phyloP scores from a whole-genome alignment of 2,888 invertebrate genomes.

The Lasioglossum figueresi region DNA sequence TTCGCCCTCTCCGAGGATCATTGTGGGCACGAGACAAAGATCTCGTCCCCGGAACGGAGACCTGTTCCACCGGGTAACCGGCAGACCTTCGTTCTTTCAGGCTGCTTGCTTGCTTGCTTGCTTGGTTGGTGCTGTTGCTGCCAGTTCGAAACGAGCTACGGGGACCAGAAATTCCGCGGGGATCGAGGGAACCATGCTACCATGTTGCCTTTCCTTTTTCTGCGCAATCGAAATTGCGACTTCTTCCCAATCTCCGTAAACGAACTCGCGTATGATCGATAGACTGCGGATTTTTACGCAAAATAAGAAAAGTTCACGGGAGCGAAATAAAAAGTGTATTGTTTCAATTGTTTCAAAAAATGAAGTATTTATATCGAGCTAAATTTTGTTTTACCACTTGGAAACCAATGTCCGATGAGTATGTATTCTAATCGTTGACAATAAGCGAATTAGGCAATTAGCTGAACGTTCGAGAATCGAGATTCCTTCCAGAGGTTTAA shows the following conservation, averaged over 20 bases:
- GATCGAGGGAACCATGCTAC: background rate
- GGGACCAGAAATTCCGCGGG: conserved; percentile 13
- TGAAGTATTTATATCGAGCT: too few species aligned
- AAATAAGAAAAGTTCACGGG: too few species aligned
- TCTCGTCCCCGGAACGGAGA: conserved; percentile 53
- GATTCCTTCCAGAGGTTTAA: background rate
- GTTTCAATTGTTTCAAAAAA: too few species aligned
- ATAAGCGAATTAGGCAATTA: background rate
- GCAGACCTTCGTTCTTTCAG: conserved; percentile 62
- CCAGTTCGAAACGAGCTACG: conserved; percentile 25
- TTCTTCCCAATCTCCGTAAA: background rate
- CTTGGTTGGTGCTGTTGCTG: conserved; percentile 3
- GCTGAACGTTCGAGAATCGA: background rate
- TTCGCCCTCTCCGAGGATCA: conserved; percentile 25
- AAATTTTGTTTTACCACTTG: too few species aligned
- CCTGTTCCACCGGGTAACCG: conserved; percentile 59
- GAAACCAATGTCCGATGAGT: too few species aligned
- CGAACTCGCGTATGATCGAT: background rate
- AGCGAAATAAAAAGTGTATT: too few species aligned
- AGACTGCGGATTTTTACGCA: background rate
- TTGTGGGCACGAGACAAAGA: conserved; percentile 54
- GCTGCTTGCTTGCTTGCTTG: conserved; percentile 17
- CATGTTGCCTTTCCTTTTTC: background rate
- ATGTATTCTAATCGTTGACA: background rate
- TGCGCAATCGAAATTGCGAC: background rate